Evolutionary conservation across 2,888 invertebrate genomes (phyloP).

Genomic region (Nycteola revayana): DNA sequence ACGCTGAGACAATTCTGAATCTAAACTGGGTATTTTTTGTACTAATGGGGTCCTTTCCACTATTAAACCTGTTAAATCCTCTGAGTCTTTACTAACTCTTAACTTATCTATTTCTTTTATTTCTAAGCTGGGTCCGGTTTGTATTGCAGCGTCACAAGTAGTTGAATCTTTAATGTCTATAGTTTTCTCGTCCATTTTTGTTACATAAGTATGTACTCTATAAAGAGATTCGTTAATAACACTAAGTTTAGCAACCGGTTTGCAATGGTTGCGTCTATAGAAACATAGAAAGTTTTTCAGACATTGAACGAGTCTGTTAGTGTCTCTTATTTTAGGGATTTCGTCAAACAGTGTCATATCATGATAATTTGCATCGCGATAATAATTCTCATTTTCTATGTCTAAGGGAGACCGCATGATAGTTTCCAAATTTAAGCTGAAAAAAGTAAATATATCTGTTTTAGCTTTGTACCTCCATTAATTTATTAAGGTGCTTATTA

Average conservation of each 20-base stretch:
- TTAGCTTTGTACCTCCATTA: too few species aligned
- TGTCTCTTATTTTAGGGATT: too few species aligned
- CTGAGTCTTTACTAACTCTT: not conserved
- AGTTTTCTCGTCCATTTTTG: too few species aligned
- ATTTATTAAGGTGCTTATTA: too few species aligned
- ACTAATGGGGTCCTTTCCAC: constrained; percentile 1
- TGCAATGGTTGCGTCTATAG: constrained; percentile 26
- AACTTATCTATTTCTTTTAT: constrained; percentile 20
- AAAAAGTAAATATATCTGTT: too few species aligned
- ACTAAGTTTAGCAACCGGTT: constrained; percentile 1
- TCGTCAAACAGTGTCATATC: not conserved
- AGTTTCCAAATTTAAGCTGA: constrained; percentile 59
- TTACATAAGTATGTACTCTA: too few species aligned
- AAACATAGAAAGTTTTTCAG: constrained; percentile 17
- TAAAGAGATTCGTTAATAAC: too few species aligned
- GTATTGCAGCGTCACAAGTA: constrained; percentile 43
- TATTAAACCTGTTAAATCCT: not conserved
- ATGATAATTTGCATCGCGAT: constrained; percentile 32
- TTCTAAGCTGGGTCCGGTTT: constrained; percentile 62
- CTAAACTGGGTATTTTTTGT: constrained; percentile 2
- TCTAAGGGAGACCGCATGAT: constrained; percentile 68
- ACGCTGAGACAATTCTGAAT: constrained; percentile 6
- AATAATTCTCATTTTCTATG: constrained; percentile 30
- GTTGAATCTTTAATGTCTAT: too few species aligned
- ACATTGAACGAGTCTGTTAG: not conserved